These are phyloP conservation scores for Corythornis cristatus DNA, from an alignment of 2,113 vertebrate species.

Conservation along the genomic window DNA sequence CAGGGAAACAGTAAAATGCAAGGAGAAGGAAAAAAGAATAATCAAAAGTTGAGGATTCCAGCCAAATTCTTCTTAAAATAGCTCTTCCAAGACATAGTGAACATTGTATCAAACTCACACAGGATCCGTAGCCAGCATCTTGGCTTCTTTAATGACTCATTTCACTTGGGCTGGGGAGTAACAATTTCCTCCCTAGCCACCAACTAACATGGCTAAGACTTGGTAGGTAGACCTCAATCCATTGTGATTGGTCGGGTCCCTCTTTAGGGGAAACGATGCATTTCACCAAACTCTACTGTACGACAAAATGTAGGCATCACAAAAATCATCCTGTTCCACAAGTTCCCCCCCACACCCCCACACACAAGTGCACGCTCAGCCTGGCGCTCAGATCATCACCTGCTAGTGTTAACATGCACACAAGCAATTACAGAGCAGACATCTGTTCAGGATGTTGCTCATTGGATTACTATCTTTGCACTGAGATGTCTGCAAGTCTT, in stretches of 20 bases:
- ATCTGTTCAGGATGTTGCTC: conserved; percentile 57
- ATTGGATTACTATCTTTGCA: background rate
- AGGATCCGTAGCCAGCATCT: conserved; percentile 53
- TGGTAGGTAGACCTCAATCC: background rate
- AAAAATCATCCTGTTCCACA: background rate
- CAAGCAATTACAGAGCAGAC: conserved; percentile 13
- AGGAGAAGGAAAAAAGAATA: conserved; percentile 59
- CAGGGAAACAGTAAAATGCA: conserved; percentile 66
- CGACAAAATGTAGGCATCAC: background rate
- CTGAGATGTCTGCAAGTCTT: conserved; percentile 5
- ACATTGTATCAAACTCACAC: conserved; percentile 66
- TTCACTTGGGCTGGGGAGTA: conserved; percentile 54
- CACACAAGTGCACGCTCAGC: background rate
- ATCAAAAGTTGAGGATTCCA: conserved; percentile 46
- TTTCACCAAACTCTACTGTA: conserved; percentile 1
- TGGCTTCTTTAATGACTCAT: conserved; percentile 70
- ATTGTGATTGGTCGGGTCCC: background rate
- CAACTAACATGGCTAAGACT: background rate
- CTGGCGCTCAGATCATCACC: background rate
- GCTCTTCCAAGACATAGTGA: conserved; percentile 71
- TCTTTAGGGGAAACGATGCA: background rate
- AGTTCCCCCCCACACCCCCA: background rate
- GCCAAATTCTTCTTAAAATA: conserved; percentile 76
- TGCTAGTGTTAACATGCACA: background rate
- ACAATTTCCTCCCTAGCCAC: conserved; percentile 69